Percentiles rank a stretch among this genome's conserved stretches.
These are phyloP conservation scores for Ladona fulva DNA, from an alignment of 1,140 invertebrate genomes.

Conservation along the genomic window DNA sequence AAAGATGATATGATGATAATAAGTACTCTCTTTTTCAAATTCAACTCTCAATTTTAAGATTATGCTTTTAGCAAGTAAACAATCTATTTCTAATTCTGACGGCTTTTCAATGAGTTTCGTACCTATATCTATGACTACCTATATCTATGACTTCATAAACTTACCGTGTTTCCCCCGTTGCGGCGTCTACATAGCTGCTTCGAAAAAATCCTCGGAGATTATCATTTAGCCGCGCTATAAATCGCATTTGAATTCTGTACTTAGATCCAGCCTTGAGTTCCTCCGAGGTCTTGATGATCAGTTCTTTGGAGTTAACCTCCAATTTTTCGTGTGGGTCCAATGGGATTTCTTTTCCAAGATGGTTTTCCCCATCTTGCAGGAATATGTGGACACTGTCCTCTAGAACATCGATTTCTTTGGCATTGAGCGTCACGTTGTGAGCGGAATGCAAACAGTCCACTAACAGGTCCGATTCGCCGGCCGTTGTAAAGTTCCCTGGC, in stretches of 20 bases:
- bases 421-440: neutral
- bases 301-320: neutral
- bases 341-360: neutral
- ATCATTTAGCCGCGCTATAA: slow-evolving; percentile 16
- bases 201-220: slow-evolving; percentile 41
- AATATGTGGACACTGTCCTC: neutral
- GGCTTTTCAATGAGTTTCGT: too few relatives aligned
- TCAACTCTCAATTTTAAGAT: too few relatives aligned
- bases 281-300: neutral
- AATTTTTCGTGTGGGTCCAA: neutral
- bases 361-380: neutral
- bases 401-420: neutral
- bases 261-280: neutral
- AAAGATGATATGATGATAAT: too few relatives aligned
- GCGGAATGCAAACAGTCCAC: neutral
- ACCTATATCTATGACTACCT: too few relatives aligned
- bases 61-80: too few relatives aligned
- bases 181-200: slow-evolving; percentile 34
- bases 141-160: neutral
- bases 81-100: too few relatives aligned
- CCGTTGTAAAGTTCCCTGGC: neutral
- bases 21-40: too few relatives aligned
- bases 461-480: neutral
- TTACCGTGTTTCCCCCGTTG: neutral
- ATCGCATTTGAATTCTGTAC: slow-evolving; percentile 14